Evolutionary conservation across 2,797 vertebrate species (phyloP), one percentile per base, ranked within the genome.

Genomic region (Trematomus bernacchii): DNA sequence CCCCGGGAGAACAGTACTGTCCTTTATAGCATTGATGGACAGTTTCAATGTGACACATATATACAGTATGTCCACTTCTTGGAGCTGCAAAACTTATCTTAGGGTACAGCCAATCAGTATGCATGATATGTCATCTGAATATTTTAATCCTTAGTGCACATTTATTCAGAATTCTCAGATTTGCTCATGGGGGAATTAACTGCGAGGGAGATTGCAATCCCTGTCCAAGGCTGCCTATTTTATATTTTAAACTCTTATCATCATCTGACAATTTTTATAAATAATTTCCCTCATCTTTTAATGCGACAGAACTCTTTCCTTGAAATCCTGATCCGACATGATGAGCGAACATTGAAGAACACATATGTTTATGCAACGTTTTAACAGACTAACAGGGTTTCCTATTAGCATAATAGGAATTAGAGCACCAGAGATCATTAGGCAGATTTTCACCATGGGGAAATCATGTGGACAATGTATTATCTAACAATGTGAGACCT

Each of bases 341-440:
- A 90, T 89, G 76, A 83, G 46, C 44, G 59, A 80, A 79, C 71
- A 71, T 30, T 81, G 77, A 84, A 78, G 85, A 73, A 53, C 81
- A 79, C 80, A 88, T 75, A 48, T 62, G 81, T 88, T 84, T 79
- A 74, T 81, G 80, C 68, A 60, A 43, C 16, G 75, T 89, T 85
- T 87, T 83, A 87, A 84, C 80, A 73, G 76, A 78, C 83, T 80
- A 84, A 86, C 68, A 42, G 83, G 76, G 79, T 79, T 70, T 86
- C 77, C 70, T 69, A 87, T 93, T 91, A 89, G 79, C 81, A 75
- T 87, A 80, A 85, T 89, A 91, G 88, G 77, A 87, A 88, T 89
- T 86, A 85, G 79, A 74, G 80, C 89, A 66, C 73, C 62, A 48
- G 87, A 86, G 85, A 91, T 85, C 87, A 89, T 91, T 89, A 86